phyloP scores from a whole-genome alignment of 2,113 vertebrate species.

The Neogobius melanostomus region DNA sequence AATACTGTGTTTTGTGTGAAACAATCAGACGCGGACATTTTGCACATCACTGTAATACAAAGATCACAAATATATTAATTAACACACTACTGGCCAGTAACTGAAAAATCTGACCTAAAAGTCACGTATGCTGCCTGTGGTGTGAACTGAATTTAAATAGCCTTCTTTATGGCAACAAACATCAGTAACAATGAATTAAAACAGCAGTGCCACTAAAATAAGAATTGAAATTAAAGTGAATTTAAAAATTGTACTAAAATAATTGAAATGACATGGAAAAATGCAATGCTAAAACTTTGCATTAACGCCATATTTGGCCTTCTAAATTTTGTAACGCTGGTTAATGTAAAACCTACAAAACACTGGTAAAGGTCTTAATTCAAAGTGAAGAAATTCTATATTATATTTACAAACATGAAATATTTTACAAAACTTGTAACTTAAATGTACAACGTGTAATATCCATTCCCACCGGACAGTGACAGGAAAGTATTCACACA shows the following conservation, averaged over 20 bases:
- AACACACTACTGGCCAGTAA: too few species aligned
- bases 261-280: neutral
- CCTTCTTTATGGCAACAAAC: too few species aligned
- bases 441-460: constrained; percentile 46
- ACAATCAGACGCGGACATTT: too few species aligned
- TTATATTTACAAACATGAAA: constrained; percentile 45
- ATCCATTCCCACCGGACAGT: constrained; percentile 24
- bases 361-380: constrained; percentile 11
- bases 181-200: neutral
- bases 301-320: neutral
- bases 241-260: neutral
- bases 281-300: too few species aligned
- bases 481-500: constrained; percentile 46
- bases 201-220: neutral
- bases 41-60: too few species aligned
- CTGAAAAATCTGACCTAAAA: too few species aligned
- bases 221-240: neutral
- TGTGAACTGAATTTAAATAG: too few species aligned
- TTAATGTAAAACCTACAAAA: constrained; percentile 7
- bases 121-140: too few species aligned
- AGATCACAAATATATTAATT: too few species aligned
- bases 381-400: constrained; percentile 26
- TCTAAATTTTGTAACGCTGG: constrained; percentile 3
- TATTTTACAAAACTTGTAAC: constrained; percentile 45
- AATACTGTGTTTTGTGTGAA: constrained; percentile 16